phyloP scores from a whole-genome alignment of 2,797 vertebrate species.

The Protosalanx chinensis region DNA sequence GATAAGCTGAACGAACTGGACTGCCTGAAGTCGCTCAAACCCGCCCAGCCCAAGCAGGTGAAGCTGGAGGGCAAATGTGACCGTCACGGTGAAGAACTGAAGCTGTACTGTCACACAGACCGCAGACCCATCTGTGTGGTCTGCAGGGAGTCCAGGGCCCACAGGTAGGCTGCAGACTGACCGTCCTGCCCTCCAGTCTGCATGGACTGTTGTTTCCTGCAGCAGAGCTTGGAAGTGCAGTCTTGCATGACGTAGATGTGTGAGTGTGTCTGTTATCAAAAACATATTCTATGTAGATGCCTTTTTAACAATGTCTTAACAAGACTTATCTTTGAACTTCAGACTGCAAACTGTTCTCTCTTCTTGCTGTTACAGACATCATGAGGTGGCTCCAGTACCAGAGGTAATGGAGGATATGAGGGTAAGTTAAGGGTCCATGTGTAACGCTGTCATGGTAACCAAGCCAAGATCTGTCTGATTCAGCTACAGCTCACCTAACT shows the following conservation, averaged over 20 bases:
- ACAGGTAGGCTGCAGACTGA: constrained; percentile 42
- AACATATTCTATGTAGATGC: too few relatives aligned
- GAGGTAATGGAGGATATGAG: constrained; percentile 78
- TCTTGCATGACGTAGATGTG: neutral
- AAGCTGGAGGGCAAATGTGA: constrained; percentile 72
- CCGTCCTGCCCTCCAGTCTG: neutral
- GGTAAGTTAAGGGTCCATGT: constrained; percentile 45
- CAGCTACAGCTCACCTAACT: too few relatives aligned
- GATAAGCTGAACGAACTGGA: constrained; percentile 73
- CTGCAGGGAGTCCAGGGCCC: constrained; percentile 74
- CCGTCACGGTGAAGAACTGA: constrained; percentile 75
- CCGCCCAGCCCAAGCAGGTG: constrained; percentile 52
- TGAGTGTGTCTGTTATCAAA: too few relatives aligned
- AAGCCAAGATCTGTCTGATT: too few relatives aligned
- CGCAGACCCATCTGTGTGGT: constrained; percentile 76
- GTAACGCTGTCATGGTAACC: too few relatives aligned
- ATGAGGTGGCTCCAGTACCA: constrained; percentile 72
- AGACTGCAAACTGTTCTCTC: neutral
- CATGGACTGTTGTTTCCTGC: neutral
- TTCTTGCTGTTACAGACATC: constrained; percentile 63
- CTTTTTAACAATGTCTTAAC: neutral
- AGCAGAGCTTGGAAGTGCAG: neutral
- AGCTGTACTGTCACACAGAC: constrained; percentile 76
- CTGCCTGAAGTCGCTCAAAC: constrained; percentile 56
- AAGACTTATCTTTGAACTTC: neutral